Conservation (phyloP, 2,888 invertebrate genomes). For the Watsonalla binaria region DNA sequence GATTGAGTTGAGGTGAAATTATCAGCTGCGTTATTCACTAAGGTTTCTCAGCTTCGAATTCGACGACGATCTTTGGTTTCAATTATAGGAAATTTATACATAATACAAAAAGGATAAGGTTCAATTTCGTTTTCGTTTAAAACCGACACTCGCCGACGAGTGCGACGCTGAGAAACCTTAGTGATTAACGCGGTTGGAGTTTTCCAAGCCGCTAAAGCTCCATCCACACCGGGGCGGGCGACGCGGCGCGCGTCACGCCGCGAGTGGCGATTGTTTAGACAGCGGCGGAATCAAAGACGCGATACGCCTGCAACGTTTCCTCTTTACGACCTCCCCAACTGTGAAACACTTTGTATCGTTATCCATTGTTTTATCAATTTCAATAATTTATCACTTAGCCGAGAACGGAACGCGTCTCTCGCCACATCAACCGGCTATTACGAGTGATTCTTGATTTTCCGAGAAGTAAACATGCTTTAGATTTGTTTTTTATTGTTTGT, state of each 20-base stretch:
- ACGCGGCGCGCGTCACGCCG: constrained; percentile 24
- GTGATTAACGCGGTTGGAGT: no score
- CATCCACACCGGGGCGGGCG: constrained; percentile 22
- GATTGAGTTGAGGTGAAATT: no score
- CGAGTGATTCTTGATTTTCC: constrained; percentile 53
- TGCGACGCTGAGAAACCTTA: no score
- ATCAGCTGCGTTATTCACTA: no score
- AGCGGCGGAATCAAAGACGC: constrained; percentile 65
- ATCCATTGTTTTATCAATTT: constrained; percentile 76
- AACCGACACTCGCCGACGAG: no score
- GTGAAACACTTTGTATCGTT: constrained; percentile 67
- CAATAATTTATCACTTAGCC: constrained; percentile 69
- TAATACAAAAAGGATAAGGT: no score
- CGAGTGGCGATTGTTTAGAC: constrained; percentile 59
- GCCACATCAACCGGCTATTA: constrained; percentile 41
- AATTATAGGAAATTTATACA: no score
- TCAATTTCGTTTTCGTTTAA: no score
- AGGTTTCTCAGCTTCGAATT: no score
- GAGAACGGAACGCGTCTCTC: constrained; percentile 67
- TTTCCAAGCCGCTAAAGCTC: constrained; percentile 4
- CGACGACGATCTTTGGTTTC: no score
- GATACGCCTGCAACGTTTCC: constrained; percentile 66
- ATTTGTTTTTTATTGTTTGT: constrained; percentile 16
- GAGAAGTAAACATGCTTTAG: constrained; percentile 39
- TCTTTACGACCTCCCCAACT: constrained; percentile 74